These are phyloP conservation scores for Gymnopithys bicolor DNA, from an alignment of 2,797 vertebrate genomes.

Conservation along the genomic window DNA sequence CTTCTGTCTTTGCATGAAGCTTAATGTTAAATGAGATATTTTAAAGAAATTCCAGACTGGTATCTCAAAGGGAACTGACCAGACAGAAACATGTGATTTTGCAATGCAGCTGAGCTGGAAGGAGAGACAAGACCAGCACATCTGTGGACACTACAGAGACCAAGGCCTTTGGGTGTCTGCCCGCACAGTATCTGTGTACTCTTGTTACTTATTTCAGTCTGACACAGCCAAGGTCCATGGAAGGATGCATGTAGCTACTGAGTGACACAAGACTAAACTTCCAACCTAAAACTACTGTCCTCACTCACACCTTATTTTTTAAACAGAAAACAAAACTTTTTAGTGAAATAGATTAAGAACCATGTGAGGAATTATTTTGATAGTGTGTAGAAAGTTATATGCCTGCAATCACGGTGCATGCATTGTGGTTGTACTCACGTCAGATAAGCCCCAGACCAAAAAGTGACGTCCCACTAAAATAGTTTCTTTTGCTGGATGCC, in stretches of 20 bases:
- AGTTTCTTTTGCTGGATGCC: background rate
- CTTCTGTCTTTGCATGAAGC: conserved; percentile 3
- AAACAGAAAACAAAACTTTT: background rate
- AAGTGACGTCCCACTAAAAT: background rate
- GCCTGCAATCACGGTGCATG: background rate
- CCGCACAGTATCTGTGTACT: background rate
- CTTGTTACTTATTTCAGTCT: background rate
- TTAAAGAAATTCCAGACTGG: conserved; percentile 36
- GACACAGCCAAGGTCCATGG: background rate
- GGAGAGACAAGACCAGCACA: conserved; percentile 24
- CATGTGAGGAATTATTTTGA: background rate
- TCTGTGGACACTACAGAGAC: conserved; percentile 3
- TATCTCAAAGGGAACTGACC: conserved; percentile 30
- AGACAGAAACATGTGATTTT: conserved; percentile 42
- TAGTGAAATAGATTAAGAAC: background rate
- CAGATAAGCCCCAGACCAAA: background rate
- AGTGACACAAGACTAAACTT: background rate
- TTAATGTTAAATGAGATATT: background rate
- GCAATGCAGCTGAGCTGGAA: conserved; percentile 40
- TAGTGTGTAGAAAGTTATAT: background rate
- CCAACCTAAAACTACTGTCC: background rate
- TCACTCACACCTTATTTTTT: background rate
- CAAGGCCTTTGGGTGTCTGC: background rate
- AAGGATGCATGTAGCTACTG: background rate
- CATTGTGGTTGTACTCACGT: background rate